Evolutionary conservation across 1,140 invertebrate species (phyloP), one percentile per base, ranked within the genome.

Genomic region (Acyrthosiphon pisum): DNA sequence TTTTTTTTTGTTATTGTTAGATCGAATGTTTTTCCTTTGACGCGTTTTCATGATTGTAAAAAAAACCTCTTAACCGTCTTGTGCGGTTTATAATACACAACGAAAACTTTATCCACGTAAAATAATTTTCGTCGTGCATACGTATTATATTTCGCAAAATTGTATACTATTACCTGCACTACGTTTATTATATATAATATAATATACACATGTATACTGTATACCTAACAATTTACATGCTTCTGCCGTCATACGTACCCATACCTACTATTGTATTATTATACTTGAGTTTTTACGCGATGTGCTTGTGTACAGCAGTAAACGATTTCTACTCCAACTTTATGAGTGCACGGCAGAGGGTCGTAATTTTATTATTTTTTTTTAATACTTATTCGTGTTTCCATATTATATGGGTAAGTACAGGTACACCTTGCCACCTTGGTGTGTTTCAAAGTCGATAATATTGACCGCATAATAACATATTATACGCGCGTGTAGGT

Each of bases 371-470:
- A n/a, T 68, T 60, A 30, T 60, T 60, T 68, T 30, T 68, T 68
- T 68, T 68, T 68, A 68, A 68, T 68, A 68, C 60, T 68, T 68
- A 68, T 68, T 68, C 60, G 60, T 68, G 60, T 68, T 60, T n/a
- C 60, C 60, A 68, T 68, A 68, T 68, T 68, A 68, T 30, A 68
- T 6, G 60, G 3, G 9, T n/a, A n/a, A 68, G 60, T 30, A 68
- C 60, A 11, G 30, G 60, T 60, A 60, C 30, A 60, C 56, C 9
- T 60, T 14, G 56, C 26, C 30, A 60, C 56, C 9, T 60, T 14
- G 56, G 56, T 60, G 56, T 68, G 30, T 30, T 68, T 68, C 26
- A 68, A 68, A 68, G 60, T 68, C 60, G 60, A 68, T 68, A 68
- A 68, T 68, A 68, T 68, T 68, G 60, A 68, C 60, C 60, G 60